phyloP scores from a whole-genome alignment of 2,113 vertebrate species.

The Saccopteryx bilineata region DNA sequence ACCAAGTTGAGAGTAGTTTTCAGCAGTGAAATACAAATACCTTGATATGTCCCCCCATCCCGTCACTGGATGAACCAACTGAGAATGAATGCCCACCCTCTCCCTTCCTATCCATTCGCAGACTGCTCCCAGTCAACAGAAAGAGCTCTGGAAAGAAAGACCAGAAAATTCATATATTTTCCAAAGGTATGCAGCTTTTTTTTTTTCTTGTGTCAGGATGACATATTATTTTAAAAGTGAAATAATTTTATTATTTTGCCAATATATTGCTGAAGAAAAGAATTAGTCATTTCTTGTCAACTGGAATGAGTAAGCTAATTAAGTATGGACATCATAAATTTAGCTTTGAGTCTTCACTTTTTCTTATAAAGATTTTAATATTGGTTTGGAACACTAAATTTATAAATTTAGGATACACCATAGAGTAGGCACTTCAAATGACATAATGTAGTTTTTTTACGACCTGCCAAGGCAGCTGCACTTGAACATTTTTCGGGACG shows the following conservation, averaged over 20 bases:
- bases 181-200: background rate
- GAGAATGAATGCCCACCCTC: background rate
- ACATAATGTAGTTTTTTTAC: background rate
- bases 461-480: background rate
- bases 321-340: background rate
- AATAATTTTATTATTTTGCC: constrained; percentile 11
- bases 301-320: background rate
- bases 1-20: background rate
- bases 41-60: background rate
- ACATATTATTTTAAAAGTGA: background rate
- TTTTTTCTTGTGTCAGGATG: background rate
- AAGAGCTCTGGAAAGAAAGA: background rate
- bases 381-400: constrained; percentile 26
- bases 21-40: background rate
- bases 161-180: background rate
- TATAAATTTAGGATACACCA: background rate
- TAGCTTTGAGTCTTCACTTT: background rate
- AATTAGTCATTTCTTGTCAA: background rate
- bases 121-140: background rate
- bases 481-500: background rate
- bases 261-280: background rate
- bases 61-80: background rate
- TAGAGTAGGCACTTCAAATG: background rate
- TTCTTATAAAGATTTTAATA: background rate
- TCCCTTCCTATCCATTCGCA: background rate